Conservation (phyloP, 2,888 invertebrate genomes). For the Eilema caniola region DNA sequence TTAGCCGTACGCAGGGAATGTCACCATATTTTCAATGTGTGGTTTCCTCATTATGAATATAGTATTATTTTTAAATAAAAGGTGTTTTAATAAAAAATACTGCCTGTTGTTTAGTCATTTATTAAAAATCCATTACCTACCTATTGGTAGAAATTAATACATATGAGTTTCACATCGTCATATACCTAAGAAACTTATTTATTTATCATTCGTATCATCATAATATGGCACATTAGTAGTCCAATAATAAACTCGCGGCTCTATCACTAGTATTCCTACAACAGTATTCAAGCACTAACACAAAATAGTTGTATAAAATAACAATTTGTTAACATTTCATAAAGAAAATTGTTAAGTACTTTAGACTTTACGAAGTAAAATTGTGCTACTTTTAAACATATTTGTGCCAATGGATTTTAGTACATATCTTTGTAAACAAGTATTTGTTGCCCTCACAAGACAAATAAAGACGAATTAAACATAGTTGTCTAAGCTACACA, state of each 20-base stretch:
- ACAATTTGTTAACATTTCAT: not conserved
- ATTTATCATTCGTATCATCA: conserved; percentile 25
- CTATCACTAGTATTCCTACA: not conserved
- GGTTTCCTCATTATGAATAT: not conserved
- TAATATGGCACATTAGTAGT: conserved; percentile 39
- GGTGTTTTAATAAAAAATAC: conserved; percentile 40
- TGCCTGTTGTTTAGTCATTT: conserved; percentile 67
- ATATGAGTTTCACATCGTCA: conserved; percentile 59
- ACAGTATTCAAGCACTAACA: not conserved
- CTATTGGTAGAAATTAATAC: conserved; percentile 70
- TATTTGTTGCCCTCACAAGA: not conserved
- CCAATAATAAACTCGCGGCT: not conserved
- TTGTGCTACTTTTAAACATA: not conserved
- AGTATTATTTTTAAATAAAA: not conserved
- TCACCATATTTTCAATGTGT: not conserved
- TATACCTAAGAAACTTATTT: conserved; percentile 56
- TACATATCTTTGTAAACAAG: not conserved
- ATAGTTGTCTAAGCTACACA: not conserved
- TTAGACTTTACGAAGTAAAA: not conserved
- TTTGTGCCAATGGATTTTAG: not conserved
- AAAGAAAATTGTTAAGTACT: conserved; percentile 1
- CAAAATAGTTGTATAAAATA: conserved; percentile 1
- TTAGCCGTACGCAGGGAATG: not conserved
- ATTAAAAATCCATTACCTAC: conserved; percentile 74
- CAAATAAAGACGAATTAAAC: not conserved